Base-by-base conservation (phyloP, 2,888 invertebrate genomes). In the Melipona beecheii region DNA sequence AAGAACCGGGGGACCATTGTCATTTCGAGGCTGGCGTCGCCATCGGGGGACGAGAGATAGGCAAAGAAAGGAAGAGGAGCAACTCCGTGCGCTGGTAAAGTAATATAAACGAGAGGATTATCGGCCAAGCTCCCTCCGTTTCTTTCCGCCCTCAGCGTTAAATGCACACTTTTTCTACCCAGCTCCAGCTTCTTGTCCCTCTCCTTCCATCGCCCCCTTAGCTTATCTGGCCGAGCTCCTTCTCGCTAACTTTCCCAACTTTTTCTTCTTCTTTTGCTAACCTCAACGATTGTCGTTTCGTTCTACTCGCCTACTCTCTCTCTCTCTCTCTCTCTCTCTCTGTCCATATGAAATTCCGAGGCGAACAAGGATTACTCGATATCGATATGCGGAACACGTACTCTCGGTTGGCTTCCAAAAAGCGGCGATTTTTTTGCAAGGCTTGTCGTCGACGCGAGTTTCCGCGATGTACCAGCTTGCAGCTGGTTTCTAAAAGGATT, bases 101-200 rank as follows among this genome's bases (percentile, higher is more conserved):
- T 90, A 90, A 90, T 90, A 90, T 90, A 90, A 90, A 90, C 90
- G 90, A 90, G 90, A 90, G 87, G 90, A 90, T 90, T 90, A 90
- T 90, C 90, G 86, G 88, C 75, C 83, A 77, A 89, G 84, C 73
- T 87, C 71, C 69, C 76, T 74, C 54, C 80, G 76, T 86, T 87
- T 85, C 87, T 83, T 74, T 78, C 76, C 83, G 81, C 78, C 68
- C 68, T 1, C 31, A 78, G 79, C 87, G 82, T 89, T 89, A 87
- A 88, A 86, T 81, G 89, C 86, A 84, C 81, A 83, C 84, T 83
- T 76, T 84, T 70, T 73, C 80, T 56, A 60, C 68, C 70, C 66
- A 71, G 13, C 76, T 43, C 62, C 58, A 15, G 2, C 81, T 43
- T 43, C 72, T 27, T 62, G 21, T 71, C 65, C 50, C 68, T 56